Evolutionary conservation across 2,888 invertebrate species (phyloP).

Genomic region (Polymixis lichenea): DNA sequence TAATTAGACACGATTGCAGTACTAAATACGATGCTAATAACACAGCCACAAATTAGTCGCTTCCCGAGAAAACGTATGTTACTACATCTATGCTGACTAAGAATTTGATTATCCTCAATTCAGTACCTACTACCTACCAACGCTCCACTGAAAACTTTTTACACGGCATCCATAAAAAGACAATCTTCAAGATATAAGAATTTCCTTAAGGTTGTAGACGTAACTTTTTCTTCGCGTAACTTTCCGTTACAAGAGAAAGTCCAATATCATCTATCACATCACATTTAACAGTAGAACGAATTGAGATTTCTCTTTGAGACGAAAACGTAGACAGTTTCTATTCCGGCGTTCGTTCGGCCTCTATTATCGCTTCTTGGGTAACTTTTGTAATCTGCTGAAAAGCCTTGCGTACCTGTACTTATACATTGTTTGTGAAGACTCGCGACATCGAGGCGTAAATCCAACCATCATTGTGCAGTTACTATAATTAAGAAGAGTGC

Average conservation of each 20-base stretch:
- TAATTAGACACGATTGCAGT: constrained; percentile 71
- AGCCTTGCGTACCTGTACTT: constrained; percentile 62
- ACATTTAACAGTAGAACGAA: constrained; percentile 76
- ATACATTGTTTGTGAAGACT: constrained; percentile 64
- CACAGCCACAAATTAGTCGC: constrained; percentile 57
- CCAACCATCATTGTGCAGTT: constrained; percentile 72
- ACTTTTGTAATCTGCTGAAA: constrained; percentile 71
- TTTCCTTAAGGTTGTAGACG: constrained; percentile 68
- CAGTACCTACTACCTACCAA: constrained; percentile 49
- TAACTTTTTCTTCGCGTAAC: constrained; percentile 67
- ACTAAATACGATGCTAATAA: constrained; percentile 68
- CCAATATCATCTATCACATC: constrained; percentile 79
- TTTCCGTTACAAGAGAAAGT: constrained; percentile 71
- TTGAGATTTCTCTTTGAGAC: constrained; percentile 71
- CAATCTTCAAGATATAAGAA: constrained; percentile 65
- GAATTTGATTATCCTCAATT: constrained; percentile 30
- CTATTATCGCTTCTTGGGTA: constrained; percentile 67
- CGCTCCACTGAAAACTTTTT: constrained; percentile 64
- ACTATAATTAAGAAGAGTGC: constrained; percentile 80
- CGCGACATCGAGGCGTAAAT: constrained; percentile 64
- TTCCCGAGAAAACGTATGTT: constrained; percentile 20
- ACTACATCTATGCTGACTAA: not conserved
- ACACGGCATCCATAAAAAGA: constrained; percentile 69
- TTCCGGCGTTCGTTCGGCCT: constrained; percentile 58
- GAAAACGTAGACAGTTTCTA: constrained; percentile 66